Conservation (phyloP, 2,888 invertebrate species). For the Rhimphoctona megacephalus region DNA sequence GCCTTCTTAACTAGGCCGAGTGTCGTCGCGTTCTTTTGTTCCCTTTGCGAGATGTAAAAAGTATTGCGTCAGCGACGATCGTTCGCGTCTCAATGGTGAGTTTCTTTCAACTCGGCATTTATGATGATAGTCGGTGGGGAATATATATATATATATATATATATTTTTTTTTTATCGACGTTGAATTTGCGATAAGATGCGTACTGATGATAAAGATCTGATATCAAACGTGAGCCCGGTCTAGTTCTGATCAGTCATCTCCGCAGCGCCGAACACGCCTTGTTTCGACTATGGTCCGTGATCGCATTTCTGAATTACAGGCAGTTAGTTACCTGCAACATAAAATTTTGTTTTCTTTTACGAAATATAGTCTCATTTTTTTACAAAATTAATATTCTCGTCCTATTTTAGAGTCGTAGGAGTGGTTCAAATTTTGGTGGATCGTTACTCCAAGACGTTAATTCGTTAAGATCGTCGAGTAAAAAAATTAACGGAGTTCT, state of each 20-base stretch:
- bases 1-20: conserved; percentile 58
- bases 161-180: conserved; percentile 49
- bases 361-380: conserved; percentile 16
- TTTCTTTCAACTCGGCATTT: conserved; percentile 19
- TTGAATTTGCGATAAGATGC: conserved; percentile 61
- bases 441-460: conserved; percentile 79
- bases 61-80: conserved; percentile 68
- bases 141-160: not conserved
- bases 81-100: conserved; percentile 16
- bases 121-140: conserved; percentile 17
- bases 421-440: conserved; percentile 76
- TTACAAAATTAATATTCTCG: not conserved
- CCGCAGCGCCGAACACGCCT: conserved; percentile 58
- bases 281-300: conserved; percentile 80
- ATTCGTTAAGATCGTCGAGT: conserved; percentile 77
- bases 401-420: conserved; percentile 72
- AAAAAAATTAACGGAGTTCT: conserved; percentile 80
- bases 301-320: conserved; percentile 82
- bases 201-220: conserved; percentile 42
- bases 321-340: conserved; percentile 78
- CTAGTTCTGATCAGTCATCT: conserved; percentile 46
- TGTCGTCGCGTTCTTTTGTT: conserved; percentile 78
- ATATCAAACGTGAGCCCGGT: conserved; percentile 25
- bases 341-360: conserved; percentile 10
- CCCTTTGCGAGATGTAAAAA: conserved; percentile 80